Evolutionary conservation across 2,797 vertebrate genomes (phyloP).

Genomic region (Onychomys arenicola): DNA sequence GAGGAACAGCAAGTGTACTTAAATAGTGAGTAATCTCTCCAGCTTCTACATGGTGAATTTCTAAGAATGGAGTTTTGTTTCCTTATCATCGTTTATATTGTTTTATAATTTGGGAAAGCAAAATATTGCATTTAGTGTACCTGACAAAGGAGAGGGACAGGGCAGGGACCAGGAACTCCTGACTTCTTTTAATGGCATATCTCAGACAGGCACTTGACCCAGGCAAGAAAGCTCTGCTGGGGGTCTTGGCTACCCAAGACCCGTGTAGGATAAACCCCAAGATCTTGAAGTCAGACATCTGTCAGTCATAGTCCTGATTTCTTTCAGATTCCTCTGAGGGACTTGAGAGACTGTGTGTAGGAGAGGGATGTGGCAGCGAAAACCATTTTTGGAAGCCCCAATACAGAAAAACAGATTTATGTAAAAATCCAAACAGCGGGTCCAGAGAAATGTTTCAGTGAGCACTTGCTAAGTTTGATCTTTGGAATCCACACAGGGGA

Average conservation of each 20-base stretch:
- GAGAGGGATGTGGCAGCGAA: accelerated
- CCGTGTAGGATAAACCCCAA: background rate
- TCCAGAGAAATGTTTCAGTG: background rate
- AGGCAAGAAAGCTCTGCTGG: background rate
- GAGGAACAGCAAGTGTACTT: background rate
- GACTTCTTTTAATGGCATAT: background rate
- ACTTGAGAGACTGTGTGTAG: background rate
- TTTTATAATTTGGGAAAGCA: constrained; percentile 32
- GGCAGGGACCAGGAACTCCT: background rate
- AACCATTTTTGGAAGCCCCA: background rate
- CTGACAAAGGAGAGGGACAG: background rate
- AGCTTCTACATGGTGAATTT: background rate
- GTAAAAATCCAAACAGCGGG: background rate
- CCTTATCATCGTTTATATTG: constrained; percentile 21
- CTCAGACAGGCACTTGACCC: background rate
- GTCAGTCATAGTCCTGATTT: background rate
- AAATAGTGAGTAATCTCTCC: background rate
- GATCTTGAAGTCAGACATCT: background rate
- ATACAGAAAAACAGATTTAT: background rate
- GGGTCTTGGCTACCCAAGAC: background rate
- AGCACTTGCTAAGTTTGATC: background rate
- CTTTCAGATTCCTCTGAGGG: background rate
- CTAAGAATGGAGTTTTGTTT: background rate
- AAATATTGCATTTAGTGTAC: background rate
- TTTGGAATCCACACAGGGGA: background rate